phyloP scores from a whole-genome alignment of 2,888 invertebrate genomes.

The Diaphora mendica region DNA sequence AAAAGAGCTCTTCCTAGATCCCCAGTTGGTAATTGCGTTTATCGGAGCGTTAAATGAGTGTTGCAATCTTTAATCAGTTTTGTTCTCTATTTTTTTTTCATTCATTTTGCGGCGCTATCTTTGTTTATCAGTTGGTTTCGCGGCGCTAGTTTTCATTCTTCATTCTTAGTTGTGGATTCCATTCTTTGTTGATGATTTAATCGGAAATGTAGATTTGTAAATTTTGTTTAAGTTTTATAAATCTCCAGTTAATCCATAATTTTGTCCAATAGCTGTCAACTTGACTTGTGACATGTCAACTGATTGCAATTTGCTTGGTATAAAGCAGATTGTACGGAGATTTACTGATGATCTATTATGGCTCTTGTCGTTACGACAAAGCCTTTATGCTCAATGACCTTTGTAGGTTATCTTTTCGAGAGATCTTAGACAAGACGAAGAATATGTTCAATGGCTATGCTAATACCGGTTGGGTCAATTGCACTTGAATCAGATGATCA shows the following conservation, averaged over 20 bases:
- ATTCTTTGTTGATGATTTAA: conserved; percentile 19
- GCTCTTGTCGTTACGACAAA: neutral
- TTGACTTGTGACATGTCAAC: neutral
- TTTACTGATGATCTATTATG: neutral
- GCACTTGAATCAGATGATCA: neutral
- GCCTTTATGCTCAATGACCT: neutral
- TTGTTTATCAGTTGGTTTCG: conserved; percentile 51
- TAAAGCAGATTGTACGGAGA: neutral
- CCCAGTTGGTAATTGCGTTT: conserved; percentile 77
- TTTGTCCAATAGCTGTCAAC: neutral
- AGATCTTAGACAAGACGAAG: neutral
- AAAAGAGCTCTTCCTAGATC: conserved; percentile 66
- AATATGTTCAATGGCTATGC: neutral
- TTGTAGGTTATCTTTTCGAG: neutral
- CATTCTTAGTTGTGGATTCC: too few species aligned
- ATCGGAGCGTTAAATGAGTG: conserved; percentile 83
- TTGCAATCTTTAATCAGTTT: conserved; percentile 80
- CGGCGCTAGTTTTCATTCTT: conserved; percentile 49
- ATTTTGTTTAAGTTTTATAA: conserved; percentile 1
- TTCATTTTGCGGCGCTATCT: conserved; percentile 51
- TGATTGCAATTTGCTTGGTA: neutral
- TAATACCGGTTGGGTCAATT: neutral
- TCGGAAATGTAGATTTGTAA: conserved; percentile 1
- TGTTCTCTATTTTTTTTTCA: conserved; percentile 60
- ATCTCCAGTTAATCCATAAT: neutral